These are phyloP conservation scores for Vulpes lagopus DNA, from an alignment of 2,113 vertebrate genomes.

Conservation along the genomic window DNA sequence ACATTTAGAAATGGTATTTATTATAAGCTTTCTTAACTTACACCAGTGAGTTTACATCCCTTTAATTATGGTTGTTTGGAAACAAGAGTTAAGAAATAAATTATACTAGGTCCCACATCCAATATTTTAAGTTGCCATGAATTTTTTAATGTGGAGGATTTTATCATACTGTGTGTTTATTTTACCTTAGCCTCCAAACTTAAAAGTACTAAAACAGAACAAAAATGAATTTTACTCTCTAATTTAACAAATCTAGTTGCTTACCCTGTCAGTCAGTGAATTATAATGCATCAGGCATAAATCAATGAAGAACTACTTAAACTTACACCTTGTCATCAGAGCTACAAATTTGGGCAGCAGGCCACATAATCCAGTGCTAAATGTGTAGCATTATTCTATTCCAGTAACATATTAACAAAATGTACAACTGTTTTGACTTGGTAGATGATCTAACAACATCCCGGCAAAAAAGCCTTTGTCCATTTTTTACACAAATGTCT, in stretches of 20 bases:
- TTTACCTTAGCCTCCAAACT: slow-evolving; percentile 37
- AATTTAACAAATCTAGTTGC: slow-evolving; percentile 84
- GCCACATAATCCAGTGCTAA: slow-evolving; percentile 82
- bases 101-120: neutral
- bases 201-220: slow-evolving; percentile 72
- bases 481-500: slow-evolving; percentile 79
- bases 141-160: slow-evolving; percentile 71
- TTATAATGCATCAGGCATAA: slow-evolving; percentile 84
- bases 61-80: slow-evolving; percentile 75
- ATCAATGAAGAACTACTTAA: slow-evolving; percentile 86
- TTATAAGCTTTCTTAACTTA: slow-evolving; percentile 76
- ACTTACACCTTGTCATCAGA: slow-evolving; percentile 84
- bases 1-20: slow-evolving; percentile 69
- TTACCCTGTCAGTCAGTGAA: slow-evolving; percentile 80
- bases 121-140: slow-evolving; percentile 25
- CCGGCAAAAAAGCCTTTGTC: slow-evolving; percentile 82
- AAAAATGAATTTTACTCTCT: slow-evolving; percentile 77
- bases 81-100: slow-evolving; percentile 77
- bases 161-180: neutral
- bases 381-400: slow-evolving; percentile 84
- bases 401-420: slow-evolving; percentile 88
- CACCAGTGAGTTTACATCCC: slow-evolving; percentile 60
- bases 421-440: slow-evolving; percentile 80
- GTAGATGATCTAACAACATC: slow-evolving; percentile 76
- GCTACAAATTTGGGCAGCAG: slow-evolving; percentile 80